A percentile compares a stretch with the other conserved stretches of the same genome.
Evolutionary conservation across 2,113 vertebrate species (phyloP).

Genomic region (Bambusicola thoracicus): DNA sequence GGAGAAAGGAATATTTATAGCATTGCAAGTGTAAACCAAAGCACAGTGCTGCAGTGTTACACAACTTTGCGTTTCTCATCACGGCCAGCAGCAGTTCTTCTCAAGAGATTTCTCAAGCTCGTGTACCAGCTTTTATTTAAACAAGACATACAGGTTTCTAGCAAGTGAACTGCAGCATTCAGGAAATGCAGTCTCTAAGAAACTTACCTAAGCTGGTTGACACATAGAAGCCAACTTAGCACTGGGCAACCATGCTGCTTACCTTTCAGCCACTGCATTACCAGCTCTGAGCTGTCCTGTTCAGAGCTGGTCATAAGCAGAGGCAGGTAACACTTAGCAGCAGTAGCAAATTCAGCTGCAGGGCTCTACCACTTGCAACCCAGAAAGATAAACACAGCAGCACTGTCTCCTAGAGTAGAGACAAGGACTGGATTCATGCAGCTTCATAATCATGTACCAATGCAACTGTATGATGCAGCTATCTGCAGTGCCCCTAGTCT

Average conservation of each 20-base stretch:
- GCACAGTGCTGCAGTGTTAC: conserved; percentile 63
- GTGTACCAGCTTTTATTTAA: background rate
- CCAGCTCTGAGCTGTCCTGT: accelerated
- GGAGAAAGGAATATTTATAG: conserved; percentile 66
- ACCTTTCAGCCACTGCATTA: background rate
- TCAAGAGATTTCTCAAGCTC: background rate
- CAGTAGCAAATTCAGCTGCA: background rate
- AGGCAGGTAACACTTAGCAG: background rate
- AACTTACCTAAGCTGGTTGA: background rate
- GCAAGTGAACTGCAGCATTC: background rate
- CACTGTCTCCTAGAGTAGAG: background rate
- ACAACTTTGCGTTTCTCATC: conserved; percentile 36
- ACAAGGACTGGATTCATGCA: background rate
- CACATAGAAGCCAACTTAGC: background rate
- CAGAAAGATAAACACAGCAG: background rate
- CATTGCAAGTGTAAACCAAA: conserved; percentile 50
- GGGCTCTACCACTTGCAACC: background rate
- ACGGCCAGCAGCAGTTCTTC: background rate
- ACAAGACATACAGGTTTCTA: background rate
- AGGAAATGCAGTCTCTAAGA: background rate
- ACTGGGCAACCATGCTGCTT: background rate
- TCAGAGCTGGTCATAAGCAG: background rate
- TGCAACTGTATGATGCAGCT: background rate
- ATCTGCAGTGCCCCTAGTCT: accelerated
- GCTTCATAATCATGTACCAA: background rate